Base-by-base conservation (phyloP, 2,113 vertebrate genomes). In the Eulacestoma nigropectus region DNA sequence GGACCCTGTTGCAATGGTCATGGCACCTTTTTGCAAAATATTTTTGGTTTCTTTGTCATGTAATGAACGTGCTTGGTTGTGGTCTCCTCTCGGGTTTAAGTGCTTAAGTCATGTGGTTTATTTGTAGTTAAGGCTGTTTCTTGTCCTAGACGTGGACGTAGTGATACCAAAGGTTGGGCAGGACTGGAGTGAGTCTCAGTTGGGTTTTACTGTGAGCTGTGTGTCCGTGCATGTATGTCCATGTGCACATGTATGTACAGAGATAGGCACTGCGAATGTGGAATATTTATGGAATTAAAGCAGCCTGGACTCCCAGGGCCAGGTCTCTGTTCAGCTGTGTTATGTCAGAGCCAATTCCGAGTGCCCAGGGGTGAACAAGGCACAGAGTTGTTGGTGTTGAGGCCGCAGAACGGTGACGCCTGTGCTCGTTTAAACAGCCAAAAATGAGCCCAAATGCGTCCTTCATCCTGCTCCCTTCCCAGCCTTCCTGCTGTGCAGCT, bases 221-320 rank as follows among this genome's bases (percentile, higher is more conserved):
- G 1, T 52, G 16, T 47, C 16, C 0, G 0, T 47, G 27, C 41
- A 1, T 5, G 33, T 46, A 30, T 62, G 42, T 35, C 53, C 35
- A 2, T 11, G 50, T 65, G 6, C 10, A 3, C 27, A 6, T 3
- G 12, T 8, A 4, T 21, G 13, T 16, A 8, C 52, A 42, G 52
- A 21, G 33, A 20, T 4, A 19, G 1, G 4, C 42, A 7, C 23
- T 6, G 20, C 23, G 23, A 41, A 11, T 12, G 6, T 2, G 41
- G 8, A 11, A 6, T 10, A 16, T 33, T 52, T 16, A 3, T 16
- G 65, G 63, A 50, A 52, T 44, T 56, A 42, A 16, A 84, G 44
- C 57, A 56, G 17, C 50, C 41, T 3, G 1, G 15, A 12, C 53
- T 47, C 10, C 5, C 30, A 21, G 80, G 47, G 13, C 29, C 1